phyloP scores from a whole-genome alignment of 2,113 vertebrate genomes.

The Tenrec ecaudatus region DNA sequence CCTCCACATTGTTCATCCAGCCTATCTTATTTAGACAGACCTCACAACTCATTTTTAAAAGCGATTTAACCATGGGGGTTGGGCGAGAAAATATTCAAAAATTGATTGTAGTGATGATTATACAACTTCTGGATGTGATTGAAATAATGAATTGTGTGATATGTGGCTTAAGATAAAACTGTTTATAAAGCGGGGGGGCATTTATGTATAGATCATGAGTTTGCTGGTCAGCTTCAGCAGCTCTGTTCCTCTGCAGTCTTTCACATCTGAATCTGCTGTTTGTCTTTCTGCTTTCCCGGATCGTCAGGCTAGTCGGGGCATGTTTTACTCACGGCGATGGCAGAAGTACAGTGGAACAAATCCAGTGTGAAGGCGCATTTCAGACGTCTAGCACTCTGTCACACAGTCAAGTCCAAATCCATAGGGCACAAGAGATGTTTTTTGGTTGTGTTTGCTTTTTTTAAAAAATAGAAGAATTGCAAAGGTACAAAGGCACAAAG shows the following conservation, averaged over 20 bases:
- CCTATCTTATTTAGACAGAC: too few relatives aligned
- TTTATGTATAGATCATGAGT: neutral
- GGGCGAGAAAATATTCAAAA: too few relatives aligned
- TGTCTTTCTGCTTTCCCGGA: neutral
- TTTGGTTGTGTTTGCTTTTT: too few relatives aligned
- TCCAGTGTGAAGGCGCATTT: neutral
- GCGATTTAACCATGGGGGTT: too few relatives aligned
- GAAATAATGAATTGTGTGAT: too few relatives aligned
- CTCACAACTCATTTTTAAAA: too few relatives aligned
- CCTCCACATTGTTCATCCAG: too few relatives aligned
- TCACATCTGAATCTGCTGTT: neutral
- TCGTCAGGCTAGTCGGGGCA: neutral
- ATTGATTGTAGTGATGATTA: too few relatives aligned
- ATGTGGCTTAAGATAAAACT: too few relatives aligned
- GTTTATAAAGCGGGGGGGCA: too few relatives aligned
- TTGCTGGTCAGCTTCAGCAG: neutral
- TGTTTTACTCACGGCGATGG: neutral
- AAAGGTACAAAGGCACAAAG: neutral
- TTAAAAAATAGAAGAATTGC: neutral
- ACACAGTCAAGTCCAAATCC: neutral
- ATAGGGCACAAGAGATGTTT: neutral
- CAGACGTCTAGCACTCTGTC: neutral
- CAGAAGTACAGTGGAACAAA: neutral
- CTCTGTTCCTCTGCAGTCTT: neutral
- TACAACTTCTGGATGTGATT: too few relatives aligned